These are phyloP conservation scores for Stigmatopora nigra DNA, from an alignment of 2,113 vertebrate species.

Conservation along the genomic window DNA sequence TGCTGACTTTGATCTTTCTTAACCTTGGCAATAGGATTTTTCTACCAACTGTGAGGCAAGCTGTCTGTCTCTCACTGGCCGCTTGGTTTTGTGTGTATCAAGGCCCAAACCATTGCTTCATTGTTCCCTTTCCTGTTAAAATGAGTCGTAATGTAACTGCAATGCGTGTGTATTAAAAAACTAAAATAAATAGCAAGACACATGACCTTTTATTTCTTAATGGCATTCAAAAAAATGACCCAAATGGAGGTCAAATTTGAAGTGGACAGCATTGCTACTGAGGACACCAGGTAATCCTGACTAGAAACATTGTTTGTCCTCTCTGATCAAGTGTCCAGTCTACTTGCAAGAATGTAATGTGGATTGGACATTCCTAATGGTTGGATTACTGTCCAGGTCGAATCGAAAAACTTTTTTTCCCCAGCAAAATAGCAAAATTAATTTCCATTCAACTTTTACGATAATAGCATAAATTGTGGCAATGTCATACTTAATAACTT, in stretches of 20 bases:
- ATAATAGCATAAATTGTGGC: too few species aligned
- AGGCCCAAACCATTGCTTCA: constrained; percentile 24
- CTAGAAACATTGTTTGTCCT: constrained; percentile 4
- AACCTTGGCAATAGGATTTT: constrained; percentile 49
- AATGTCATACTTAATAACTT: too few species aligned
- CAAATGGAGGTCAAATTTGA: not conserved
- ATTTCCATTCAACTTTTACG: not conserved
- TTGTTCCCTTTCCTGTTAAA: constrained; percentile 9
- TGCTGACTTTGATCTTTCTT: constrained; percentile 63
- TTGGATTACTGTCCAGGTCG: constrained; percentile 33
- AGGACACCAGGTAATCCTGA: not conserved
- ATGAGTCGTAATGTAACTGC: not conserved
- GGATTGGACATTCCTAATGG: constrained; percentile 36
- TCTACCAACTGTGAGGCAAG: constrained; percentile 61
- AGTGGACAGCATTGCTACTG: not conserved
- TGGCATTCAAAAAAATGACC: not conserved
- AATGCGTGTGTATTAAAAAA: not conserved
- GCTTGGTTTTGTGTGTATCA: constrained; percentile 29
- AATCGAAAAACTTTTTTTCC: too few species aligned
- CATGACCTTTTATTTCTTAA: constrained; percentile 14
- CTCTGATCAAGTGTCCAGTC: constrained; percentile 30
- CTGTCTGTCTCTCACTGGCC: constrained; percentile 57
- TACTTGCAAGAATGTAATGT: constrained; percentile 31
- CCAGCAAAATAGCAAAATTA: not conserved
- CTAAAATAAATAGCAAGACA: not conserved